Percentiles rank a stretch among this genome's conserved stretches.
Conservation (phyloP, 2,888 invertebrate species). For the Philereme transversata region DNA sequence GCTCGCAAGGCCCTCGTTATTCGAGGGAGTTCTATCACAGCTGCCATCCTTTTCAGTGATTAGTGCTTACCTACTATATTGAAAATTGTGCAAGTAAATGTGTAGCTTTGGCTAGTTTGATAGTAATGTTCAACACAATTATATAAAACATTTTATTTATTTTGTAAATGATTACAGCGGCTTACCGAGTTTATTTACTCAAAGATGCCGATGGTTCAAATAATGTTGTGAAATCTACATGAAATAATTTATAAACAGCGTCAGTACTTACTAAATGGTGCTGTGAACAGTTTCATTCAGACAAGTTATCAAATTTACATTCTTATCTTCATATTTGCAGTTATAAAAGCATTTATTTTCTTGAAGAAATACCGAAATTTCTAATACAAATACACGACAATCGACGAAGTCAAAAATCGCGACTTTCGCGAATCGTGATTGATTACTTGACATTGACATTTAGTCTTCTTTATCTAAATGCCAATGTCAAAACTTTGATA, state of each 20-base stretch:
- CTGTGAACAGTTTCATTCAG: not conserved
- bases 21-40: slow-evolving; percentile 78
- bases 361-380: no score
- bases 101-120: not conserved
- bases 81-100: not conserved
- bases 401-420: no score
- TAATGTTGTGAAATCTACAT: slow-evolving; percentile 8
- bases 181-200: not conserved
- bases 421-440: no score
- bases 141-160: not conserved
- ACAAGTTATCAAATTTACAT: not conserved
- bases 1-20: slow-evolving; percentile 87
- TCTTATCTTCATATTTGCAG: not conserved
- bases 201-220: not conserved
- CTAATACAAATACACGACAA: no score
- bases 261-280: slow-evolving; percentile 4
- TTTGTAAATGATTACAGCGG: not conserved
- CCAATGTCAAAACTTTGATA: no score
- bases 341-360: no score
- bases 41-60: slow-evolving; percentile 14
- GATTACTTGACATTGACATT: no score
- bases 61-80: not conserved
- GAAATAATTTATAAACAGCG: not conserved
- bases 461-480: no score
- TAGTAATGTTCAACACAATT: not conserved